Evolutionary conservation across 2,888 invertebrate species (phyloP).

Genomic region (Nemurella pictetii): DNA sequence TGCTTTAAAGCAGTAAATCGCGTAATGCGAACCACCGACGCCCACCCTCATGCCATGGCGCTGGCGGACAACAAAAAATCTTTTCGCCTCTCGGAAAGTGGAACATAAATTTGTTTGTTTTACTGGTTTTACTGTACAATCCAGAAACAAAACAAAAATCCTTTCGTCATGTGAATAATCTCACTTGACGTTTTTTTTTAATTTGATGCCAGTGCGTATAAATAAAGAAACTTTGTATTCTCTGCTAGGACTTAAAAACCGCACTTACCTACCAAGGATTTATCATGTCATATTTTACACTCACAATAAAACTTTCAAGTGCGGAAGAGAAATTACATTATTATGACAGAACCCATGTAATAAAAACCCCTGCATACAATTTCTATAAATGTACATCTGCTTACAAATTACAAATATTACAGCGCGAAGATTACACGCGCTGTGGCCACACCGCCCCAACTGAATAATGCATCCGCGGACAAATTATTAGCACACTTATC

Average conservation of each 20-base stretch:
- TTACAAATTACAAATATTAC: neutral
- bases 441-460: neutral
- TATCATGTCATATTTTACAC: neutral
- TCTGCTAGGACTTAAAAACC: neutral
- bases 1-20: conserved; percentile 16
- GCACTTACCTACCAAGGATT: neutral
- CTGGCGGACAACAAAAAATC: neutral
- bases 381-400: neutral
- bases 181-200: neutral
- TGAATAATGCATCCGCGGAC: neutral
- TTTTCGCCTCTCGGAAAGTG: neutral
- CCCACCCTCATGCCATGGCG: neutral
- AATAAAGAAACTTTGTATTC: neutral
- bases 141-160: neutral
- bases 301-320: neutral
- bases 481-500: neutral
- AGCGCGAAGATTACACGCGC: neutral
- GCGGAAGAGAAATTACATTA: neutral
- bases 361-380: neutral
- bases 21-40: conserved; percentile 4
- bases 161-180: neutral
- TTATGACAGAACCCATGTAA: neutral
- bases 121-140: neutral
- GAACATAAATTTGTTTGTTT: conserved; percentile 27
- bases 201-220: neutral